These are phyloP conservation scores for Apteryx mantelli DNA, from an alignment of 2,113 vertebrate species.

Conservation along the genomic window DNA sequence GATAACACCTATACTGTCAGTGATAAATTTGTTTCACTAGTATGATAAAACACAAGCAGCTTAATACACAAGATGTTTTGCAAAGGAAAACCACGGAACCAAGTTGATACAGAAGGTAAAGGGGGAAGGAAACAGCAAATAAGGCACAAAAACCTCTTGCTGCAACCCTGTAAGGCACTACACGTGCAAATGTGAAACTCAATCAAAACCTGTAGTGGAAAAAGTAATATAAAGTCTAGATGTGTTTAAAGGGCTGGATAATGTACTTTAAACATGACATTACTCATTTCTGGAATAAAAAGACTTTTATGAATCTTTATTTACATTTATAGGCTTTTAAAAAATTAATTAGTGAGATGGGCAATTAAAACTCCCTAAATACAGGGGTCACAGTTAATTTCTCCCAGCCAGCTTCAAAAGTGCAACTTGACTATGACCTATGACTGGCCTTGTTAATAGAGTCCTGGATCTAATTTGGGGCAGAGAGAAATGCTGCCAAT, in stretches of 20 bases:
- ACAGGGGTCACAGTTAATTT: not conserved
- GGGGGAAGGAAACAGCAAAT: constrained; percentile 25
- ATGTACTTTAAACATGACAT: constrained; percentile 12
- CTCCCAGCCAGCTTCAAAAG: not conserved
- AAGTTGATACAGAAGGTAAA: not conserved
- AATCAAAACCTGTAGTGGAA: not conserved
- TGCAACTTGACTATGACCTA: not conserved
- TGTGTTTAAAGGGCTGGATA: not conserved
- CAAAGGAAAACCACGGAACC: constrained; percentile 37
- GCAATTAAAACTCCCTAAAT: not conserved
- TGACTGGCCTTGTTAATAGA: not conserved
- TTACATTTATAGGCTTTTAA: constrained; percentile 25
- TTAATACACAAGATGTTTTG: constrained; percentile 13
- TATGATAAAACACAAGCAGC: constrained; percentile 22
- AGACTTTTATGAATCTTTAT: not conserved
- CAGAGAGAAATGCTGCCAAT: constrained; percentile 9
- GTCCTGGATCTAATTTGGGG: constrained; percentile 6
- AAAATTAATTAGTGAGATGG: not conserved
- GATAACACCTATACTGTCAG: constrained; percentile 11
- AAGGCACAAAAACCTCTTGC: constrained; percentile 68
- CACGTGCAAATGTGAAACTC: not conserved
- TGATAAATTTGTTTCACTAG: not conserved
- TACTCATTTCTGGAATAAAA: constrained; percentile 34
- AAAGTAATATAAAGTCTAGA: not conserved
- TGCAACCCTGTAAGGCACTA: constrained; percentile 54